phyloP scores from a whole-genome alignment of 2,888 invertebrate genomes.

The Mimumesa dahlbomi region DNA sequence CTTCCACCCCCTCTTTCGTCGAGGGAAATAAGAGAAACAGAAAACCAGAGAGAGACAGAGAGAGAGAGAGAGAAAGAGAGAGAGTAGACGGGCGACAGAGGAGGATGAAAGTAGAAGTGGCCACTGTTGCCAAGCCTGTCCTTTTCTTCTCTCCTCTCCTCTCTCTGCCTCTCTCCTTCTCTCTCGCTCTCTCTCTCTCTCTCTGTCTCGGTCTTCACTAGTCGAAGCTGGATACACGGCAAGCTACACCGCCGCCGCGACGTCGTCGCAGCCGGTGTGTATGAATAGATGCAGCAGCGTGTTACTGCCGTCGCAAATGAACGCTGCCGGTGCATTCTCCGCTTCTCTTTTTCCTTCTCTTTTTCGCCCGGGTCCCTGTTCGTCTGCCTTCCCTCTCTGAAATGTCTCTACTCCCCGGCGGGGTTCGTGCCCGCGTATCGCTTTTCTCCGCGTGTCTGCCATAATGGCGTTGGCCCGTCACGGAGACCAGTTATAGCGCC shows the following conservation, averaged over 20 bases:
- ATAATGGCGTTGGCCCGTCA: slow-evolving; percentile 72
- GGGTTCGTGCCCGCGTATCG: slow-evolving; percentile 43
- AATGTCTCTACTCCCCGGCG: slow-evolving; percentile 48
- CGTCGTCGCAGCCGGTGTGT: slow-evolving; percentile 55
- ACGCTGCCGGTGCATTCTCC: slow-evolving; percentile 53
- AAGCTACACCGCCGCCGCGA: slow-evolving; percentile 44
- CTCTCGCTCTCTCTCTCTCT: slow-evolving; percentile 19
- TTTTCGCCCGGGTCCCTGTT: slow-evolving; percentile 13
- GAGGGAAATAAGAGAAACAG: too few relatives aligned
- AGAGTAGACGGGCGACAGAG: slow-evolving; percentile 14
- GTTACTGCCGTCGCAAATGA: slow-evolving; percentile 61
- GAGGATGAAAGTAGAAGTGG: slow-evolving; percentile 60
- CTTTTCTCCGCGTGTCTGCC: slow-evolving; percentile 67
- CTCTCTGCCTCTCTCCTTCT: slow-evolving; percentile 9
- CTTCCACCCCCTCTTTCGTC: slow-evolving; percentile 14
- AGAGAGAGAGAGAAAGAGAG: slow-evolving; percentile 27
- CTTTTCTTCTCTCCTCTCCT: slow-evolving; percentile 32
- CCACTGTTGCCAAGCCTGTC: slow-evolving; percentile 73
- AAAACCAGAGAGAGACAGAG: slow-evolving; percentile 30
- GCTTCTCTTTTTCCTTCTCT: slow-evolving; percentile 22
- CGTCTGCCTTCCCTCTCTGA: slow-evolving; percentile 25
- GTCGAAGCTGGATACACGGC: slow-evolving; percentile 51
- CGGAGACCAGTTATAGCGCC: slow-evolving; percentile 74
- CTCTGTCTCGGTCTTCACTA: slow-evolving; percentile 43
- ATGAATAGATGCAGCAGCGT: slow-evolving; percentile 68